phyloP scores from a whole-genome alignment of 2,888 invertebrate species.

The Pelosia muscerda region DNA sequence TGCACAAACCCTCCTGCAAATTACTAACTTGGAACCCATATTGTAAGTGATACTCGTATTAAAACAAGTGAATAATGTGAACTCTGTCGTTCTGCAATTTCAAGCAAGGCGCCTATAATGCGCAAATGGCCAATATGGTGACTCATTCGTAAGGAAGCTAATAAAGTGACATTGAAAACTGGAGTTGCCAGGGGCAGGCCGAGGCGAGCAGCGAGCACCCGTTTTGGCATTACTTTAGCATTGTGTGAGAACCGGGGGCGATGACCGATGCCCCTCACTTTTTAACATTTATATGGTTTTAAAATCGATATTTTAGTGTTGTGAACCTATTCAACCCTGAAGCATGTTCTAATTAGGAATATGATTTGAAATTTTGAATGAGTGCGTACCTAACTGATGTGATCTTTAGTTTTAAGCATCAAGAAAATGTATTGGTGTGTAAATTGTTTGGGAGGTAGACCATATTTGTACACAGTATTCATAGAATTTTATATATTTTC shows the following conservation, averaged over 20 bases:
- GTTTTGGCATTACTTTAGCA: slow-evolving; percentile 72
- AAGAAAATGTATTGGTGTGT: not conserved
- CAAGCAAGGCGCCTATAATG: slow-evolving; percentile 34
- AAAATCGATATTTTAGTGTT: slow-evolving; percentile 72
- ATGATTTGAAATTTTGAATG: not conserved
- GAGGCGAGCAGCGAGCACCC: slow-evolving; percentile 59
- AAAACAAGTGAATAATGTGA: slow-evolving; percentile 12
- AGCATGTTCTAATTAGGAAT: not conserved
- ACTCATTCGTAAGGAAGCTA: slow-evolving; percentile 55
- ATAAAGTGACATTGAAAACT: slow-evolving; percentile 57
- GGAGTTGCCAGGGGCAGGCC: slow-evolving; percentile 54
- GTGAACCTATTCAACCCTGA: not conserved
- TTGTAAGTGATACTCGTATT: not conserved
- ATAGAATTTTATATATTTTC: not conserved
- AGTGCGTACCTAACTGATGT: not conserved
- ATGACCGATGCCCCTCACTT: slow-evolving; percentile 75
- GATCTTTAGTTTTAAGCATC: too few species aligned
- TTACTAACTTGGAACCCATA: not conserved
- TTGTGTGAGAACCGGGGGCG: slow-evolving; percentile 70
- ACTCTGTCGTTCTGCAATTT: slow-evolving; percentile 30
- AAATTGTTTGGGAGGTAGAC: not conserved
- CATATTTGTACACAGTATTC: not conserved
- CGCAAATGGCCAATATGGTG: slow-evolving; percentile 39
- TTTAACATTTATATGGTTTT: slow-evolving; percentile 74
- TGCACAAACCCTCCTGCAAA: too few species aligned